phyloP scores from a whole-genome alignment of 2,797 vertebrate genomes.

The Brachymystax lenok region DNA sequence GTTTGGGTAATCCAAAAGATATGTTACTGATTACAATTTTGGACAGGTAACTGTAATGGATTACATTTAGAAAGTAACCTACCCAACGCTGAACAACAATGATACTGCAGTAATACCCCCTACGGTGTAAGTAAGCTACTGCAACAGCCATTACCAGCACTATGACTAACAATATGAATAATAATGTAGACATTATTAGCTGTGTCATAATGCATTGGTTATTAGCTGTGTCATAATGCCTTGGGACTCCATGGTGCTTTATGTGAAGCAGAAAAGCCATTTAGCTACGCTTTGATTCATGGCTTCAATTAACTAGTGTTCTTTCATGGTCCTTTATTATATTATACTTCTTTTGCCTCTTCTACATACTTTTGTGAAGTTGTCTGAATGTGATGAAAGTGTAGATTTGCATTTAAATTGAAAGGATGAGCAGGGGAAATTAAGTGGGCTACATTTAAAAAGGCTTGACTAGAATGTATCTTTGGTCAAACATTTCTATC shows the following conservation, averaged over 20 bases:
- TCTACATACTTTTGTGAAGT: background rate
- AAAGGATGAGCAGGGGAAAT: constrained; percentile 30
- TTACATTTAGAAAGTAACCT: too few species aligned
- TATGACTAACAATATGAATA: background rate
- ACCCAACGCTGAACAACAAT: background rate
- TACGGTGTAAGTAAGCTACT: background rate
- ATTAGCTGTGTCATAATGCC: background rate
- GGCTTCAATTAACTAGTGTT: constrained; percentile 1
- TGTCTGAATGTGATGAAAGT: constrained; percentile 36
- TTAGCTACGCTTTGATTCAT: constrained; percentile 2
- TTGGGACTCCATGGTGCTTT: background rate
- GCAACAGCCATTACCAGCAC: background rate
- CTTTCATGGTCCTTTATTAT: constrained; percentile 1
- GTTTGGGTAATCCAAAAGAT: too few species aligned
- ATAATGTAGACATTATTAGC: background rate
- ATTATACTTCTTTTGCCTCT: background rate
- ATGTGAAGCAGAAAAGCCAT: background rate
- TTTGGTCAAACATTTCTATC: background rate
- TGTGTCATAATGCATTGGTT: background rate
- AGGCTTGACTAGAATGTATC: background rate
- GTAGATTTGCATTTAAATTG: constrained; percentile 70
- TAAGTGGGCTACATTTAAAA: background rate
- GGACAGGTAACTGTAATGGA: too few species aligned
- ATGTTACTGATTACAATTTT: too few species aligned
- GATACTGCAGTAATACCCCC: background rate